Conservation (phyloP, 2,797 vertebrate species). For the Perodicticus potto region DNA sequence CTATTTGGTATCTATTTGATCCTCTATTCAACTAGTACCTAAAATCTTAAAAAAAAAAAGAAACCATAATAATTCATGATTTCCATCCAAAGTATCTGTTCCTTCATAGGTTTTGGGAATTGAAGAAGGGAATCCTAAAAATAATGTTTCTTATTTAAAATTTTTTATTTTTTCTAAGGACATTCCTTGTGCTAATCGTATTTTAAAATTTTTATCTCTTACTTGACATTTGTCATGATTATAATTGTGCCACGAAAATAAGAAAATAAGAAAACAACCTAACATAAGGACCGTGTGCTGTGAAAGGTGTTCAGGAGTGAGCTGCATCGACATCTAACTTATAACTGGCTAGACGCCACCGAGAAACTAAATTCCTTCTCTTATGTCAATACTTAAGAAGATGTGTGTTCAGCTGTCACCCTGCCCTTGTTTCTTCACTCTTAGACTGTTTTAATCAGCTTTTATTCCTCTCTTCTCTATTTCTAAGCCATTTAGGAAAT, state of each 20-base stretch:
- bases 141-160: neutral
- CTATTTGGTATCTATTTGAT: neutral
- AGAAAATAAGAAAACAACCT: neutral
- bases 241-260: neutral
- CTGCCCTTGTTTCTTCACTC: slow-evolving; percentile 7
- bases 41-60: slow-evolving; percentile 16
- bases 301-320: slow-evolving; percentile 29
- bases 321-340: neutral
- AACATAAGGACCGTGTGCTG: neutral
- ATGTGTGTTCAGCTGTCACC: neutral
- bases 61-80: neutral
- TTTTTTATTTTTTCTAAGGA: slow-evolving; percentile 1
- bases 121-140: neutral
- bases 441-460: neutral
- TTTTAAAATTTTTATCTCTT: slow-evolving; percentile 14
- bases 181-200: neutral
- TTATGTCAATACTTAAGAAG: slow-evolving; percentile 43
- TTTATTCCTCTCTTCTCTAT: slow-evolving; percentile 27
- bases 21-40: neutral
- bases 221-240: neutral
- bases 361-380: slow-evolving; percentile 6
- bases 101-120: neutral
- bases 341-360: neutral
- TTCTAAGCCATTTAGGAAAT: slow-evolving; percentile 50
- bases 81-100: slow-evolving; percentile 33